Conservation (phyloP, 2,113 vertebrate genomes). For the Canis aureus region DNA sequence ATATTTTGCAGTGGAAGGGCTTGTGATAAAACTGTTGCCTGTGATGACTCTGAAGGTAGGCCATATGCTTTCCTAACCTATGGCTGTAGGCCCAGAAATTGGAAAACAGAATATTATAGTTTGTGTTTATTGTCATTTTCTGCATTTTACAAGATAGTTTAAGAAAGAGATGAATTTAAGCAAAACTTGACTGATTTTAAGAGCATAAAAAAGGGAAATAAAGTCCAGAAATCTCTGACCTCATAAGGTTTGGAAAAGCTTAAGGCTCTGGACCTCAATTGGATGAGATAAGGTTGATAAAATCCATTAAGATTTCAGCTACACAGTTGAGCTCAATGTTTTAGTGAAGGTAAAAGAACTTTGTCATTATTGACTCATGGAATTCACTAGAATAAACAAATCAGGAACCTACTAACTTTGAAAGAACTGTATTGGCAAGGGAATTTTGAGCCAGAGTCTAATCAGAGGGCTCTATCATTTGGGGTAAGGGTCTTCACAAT, state of each 20-base stretch:
- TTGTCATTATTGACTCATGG: slow-evolving; percentile 3
- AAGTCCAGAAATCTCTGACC: slow-evolving; percentile 26
- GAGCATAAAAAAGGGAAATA: slow-evolving; percentile 5
- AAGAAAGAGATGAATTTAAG: not conserved
- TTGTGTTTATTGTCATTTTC: slow-evolving; percentile 40
- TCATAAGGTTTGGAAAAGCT: not conserved
- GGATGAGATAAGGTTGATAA: slow-evolving; percentile 48
- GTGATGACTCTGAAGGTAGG: not conserved
- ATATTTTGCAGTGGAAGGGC: not conserved
- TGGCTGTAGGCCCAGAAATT: not conserved
- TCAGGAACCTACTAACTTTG: slow-evolving; percentile 43
- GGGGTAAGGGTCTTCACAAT: not conserved
- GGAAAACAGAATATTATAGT: not conserved
- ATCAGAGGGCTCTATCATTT: not conserved
- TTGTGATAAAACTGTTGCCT: not conserved
- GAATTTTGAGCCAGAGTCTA: slow-evolving; percentile 35
- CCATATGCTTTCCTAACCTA: not conserved
- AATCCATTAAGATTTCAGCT: not conserved
- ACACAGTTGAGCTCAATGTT: not conserved
- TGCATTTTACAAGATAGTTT: not conserved
- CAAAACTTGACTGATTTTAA: slow-evolving; percentile 17
- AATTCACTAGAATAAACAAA: slow-evolving; percentile 53
- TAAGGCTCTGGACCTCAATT: not conserved
- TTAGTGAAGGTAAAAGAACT: slow-evolving; percentile 47
- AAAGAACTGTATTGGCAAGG: slow-evolving; percentile 13